phyloP scores from a whole-genome alignment of 2,888 invertebrate genomes.

The Halictus ligatus region DNA sequence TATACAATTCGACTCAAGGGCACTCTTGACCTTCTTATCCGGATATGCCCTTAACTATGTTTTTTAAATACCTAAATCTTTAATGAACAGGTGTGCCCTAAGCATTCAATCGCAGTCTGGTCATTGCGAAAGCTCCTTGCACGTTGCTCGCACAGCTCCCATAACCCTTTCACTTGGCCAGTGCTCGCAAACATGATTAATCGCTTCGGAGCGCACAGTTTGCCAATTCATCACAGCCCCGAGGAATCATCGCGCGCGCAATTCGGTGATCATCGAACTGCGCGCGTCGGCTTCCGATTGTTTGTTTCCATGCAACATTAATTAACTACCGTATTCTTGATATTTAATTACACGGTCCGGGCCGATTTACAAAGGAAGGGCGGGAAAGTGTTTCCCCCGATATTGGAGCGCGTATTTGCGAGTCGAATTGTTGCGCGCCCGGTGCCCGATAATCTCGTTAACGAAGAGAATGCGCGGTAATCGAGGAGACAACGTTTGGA shows the following conservation, averaged over 20 bases:
- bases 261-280: slow-evolving; percentile 20
- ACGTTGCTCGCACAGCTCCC: neutral
- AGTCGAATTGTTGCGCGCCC: slow-evolving; percentile 20
- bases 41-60: too few relatives aligned
- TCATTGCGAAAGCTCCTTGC: neutral
- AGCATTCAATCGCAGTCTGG: neutral
- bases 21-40: too few relatives aligned
- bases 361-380: slow-evolving; percentile 45
- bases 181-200: slow-evolving; percentile 15
- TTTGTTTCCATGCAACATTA: slow-evolving; percentile 38
- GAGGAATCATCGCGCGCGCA: neutral
- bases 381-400: slow-evolving; percentile 26
- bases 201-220: neutral
- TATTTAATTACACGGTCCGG: slow-evolving; percentile 59
- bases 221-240: neutral
- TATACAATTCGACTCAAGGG: too few relatives aligned
- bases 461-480: slow-evolving; percentile 20
- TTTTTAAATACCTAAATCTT: neutral
- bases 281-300: slow-evolving; percentile 44
- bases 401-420: slow-evolving; percentile 44
- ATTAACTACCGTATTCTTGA: slow-evolving; percentile 54
- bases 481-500: neutral
- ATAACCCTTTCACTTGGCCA: neutral
- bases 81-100: neutral
- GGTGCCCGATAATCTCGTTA: slow-evolving; percentile 45